Percentiles rank a stretch among this genome's conserved stretches.
Conservation (phyloP, 2,113 vertebrate species). For the Hypanus sabinus region DNA sequence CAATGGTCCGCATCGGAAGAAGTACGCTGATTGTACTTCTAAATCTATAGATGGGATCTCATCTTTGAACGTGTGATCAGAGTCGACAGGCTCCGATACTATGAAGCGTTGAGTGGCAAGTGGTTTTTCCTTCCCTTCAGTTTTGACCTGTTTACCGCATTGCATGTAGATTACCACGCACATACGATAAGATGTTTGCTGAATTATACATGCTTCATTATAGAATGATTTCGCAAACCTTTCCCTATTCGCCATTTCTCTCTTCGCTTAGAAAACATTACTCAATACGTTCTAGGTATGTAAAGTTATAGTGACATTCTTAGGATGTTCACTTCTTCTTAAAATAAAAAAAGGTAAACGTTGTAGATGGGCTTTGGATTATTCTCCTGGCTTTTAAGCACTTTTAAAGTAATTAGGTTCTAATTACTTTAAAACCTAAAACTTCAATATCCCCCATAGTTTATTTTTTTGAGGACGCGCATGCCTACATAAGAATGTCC, state of each 20-base stretch:
- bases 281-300: neutral
- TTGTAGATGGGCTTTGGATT: neutral
- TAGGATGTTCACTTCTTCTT: neutral
- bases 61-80: neutral
- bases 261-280: neutral
- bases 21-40: neutral
- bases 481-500: neutral
- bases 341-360: neutral
- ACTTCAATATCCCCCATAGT: neutral
- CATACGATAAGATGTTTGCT: neutral
- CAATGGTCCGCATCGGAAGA: neutral
- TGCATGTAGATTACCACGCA: neutral
- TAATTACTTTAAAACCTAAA: neutral
- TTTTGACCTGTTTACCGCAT: neutral
- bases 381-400: neutral
- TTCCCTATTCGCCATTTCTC: neutral
- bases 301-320: too few species aligned
- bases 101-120: neutral
- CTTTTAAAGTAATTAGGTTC: neutral
- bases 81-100: neutral
- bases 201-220: neutral
- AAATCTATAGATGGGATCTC: neutral
- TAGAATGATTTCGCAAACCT: neutral
- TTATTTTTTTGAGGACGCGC: neutral
- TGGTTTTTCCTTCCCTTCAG: neutral